Conservation (phyloP, 2,888 invertebrate species). For the Perizoma affinitatum region DNA sequence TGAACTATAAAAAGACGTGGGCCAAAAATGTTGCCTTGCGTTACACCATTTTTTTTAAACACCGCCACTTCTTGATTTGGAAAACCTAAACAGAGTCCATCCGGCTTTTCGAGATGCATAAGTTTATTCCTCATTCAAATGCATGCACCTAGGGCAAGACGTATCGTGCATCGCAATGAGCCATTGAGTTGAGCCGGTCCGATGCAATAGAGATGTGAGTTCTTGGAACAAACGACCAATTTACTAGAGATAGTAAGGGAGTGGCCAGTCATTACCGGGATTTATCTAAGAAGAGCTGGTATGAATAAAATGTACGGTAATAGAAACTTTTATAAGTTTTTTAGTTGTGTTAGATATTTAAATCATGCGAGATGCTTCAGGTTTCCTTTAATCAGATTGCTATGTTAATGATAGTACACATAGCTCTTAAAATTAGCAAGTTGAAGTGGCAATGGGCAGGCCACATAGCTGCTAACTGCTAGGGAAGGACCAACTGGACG, state of each 20-base stretch:
- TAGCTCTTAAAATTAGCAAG: too few species aligned
- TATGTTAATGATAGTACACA: too few species aligned
- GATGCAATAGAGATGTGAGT: slow-evolving; percentile 65
- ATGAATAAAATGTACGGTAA: slow-evolving; percentile 20
- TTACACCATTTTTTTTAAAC: neutral
- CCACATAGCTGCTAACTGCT: too few species aligned
- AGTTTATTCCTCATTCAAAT: slow-evolving; percentile 57
- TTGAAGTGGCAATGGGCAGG: too few species aligned
- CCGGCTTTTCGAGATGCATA: slow-evolving; percentile 38
- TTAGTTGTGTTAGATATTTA: too few species aligned
- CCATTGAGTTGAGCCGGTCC: slow-evolving; percentile 54
- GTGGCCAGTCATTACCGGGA: slow-evolving; percentile 63
- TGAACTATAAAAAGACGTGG: neutral
- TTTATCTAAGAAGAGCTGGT: slow-evolving; percentile 44
- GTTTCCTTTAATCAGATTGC: too few species aligned
- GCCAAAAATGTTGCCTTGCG: neutral
- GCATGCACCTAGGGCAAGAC: slow-evolving; percentile 65
- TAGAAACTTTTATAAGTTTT: too few species aligned
- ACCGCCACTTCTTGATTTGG: too few species aligned
- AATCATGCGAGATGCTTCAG: too few species aligned
- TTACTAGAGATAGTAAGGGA: slow-evolving; percentile 61
- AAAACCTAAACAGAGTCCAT: slow-evolving; percentile 8
- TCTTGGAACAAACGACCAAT: slow-evolving; percentile 57
- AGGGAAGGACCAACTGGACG: too few species aligned
- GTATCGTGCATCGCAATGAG: slow-evolving; percentile 66